Base-by-base conservation (phyloP, 2,888 invertebrate genomes). In the Drosophila formosana region DNA sequence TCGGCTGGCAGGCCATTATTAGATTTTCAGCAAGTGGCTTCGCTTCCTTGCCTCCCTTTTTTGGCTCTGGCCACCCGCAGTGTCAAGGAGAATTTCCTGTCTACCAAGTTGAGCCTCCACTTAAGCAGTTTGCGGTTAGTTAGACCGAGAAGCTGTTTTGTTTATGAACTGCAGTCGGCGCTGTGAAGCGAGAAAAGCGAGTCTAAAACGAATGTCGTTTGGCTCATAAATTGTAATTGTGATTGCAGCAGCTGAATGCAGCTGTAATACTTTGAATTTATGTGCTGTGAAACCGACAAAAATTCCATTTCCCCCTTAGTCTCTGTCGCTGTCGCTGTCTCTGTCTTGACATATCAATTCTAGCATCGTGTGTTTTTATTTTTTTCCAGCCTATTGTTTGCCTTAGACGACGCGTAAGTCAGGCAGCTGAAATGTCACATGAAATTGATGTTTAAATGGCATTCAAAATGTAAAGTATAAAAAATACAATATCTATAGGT, bases 41-140 rank as follows among this genome's bases (percentile, higher is more conserved):
- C 6, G 13, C 28, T 23, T 11, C 41, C 25, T 11, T 23, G 30
- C 30, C 13, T 30, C 45, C 30, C 32, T 25, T 37, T 34, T 23
- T 30, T 3, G n/a, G 32, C 23, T 30, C 2, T 9, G 32, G 45
- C 57, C 60, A 46, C 55, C 32, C 64, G 57, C 72, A 25, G 62
- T 58, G 69, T 26, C 62, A 51, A 47, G 58, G 62, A 45, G 60
- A 70, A 68, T 80, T 72, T 68, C 62, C 76, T 70, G 73, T 64
- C 70, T 39, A 32, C 50, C 26, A 49, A 39, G 32, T 63, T 47
- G 43, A 34, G 37, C n/a, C 61, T 55, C 45, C 46, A 62, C 69
- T 76, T 62, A 74, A 88, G 77, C 86, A 77, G 77, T 85, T 83
- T 83, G 82, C 86, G 88, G 82, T 83, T 85, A 80, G 88, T 88